These are phyloP conservation scores for Pterocles orientalis DNA, from an alignment of 2,113 vertebrate genomes.

Conservation along the genomic window DNA sequence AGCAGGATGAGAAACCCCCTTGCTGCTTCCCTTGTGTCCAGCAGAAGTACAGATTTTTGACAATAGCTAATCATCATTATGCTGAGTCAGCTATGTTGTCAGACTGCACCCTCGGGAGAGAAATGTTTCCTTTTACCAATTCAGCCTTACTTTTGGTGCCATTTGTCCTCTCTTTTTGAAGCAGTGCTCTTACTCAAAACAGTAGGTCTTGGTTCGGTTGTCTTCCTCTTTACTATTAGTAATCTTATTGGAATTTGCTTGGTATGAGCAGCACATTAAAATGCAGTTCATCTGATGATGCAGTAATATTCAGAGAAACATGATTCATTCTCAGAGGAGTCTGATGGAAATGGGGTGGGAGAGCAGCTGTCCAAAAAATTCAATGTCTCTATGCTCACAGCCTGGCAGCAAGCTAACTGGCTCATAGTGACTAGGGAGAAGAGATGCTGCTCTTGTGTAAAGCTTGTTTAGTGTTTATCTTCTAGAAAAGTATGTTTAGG, in stretches of 20 bases:
- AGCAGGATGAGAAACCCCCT: no score
- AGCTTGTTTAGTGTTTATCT: background rate
- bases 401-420: background rate
- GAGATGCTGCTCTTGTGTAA: background rate
- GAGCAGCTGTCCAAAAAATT: background rate
- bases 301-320: background rate
- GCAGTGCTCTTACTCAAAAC: background rate
- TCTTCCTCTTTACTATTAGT: background rate
- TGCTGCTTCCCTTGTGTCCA: no score
- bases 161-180: background rate
- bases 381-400: background rate
- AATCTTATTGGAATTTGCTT: background rate
- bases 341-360: background rate
- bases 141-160: background rate
- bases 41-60: background rate
- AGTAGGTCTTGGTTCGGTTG: background rate
- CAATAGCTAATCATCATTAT: background rate
- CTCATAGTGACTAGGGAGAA: background rate
- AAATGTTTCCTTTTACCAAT: background rate
- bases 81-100: background rate
- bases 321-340: background rate
- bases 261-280: background rate
- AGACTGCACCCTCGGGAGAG: background rate
- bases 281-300: background rate
- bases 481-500: background rate